These are phyloP conservation scores for Brachypodius melanocephalos DNA, from an alignment of 2,113 vertebrate species.

Conservation along the genomic window DNA sequence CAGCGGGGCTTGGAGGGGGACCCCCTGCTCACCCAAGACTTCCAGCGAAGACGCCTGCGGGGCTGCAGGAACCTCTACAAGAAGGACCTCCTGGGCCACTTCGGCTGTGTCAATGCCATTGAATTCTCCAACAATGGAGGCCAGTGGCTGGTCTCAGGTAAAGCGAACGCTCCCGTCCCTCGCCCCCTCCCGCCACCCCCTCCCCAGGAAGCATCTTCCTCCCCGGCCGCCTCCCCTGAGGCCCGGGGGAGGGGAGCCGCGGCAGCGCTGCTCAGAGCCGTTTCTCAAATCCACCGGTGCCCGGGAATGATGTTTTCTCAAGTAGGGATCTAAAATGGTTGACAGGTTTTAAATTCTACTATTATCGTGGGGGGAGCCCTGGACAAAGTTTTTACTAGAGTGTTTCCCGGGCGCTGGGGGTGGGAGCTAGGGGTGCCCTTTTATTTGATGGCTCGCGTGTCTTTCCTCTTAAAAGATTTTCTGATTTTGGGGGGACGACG, in stretches of 20 bases:
- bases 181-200: neutral
- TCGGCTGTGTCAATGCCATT: constrained; percentile 98
- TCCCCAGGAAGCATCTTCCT: neutral
- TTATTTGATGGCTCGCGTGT: neutral
- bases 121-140: constrained; percentile 99
- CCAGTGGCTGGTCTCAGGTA: constrained; percentile 97
- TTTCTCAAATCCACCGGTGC: neutral
- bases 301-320: constrained; percentile 10
- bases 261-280: constrained; percentile 9
- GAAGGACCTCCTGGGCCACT: constrained; percentile 95
- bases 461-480: neutral
- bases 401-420: neutral
- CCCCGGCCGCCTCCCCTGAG: neutral
- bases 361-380: neutral
- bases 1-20: constrained; percentile 87
- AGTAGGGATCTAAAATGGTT: constrained; percentile 76
- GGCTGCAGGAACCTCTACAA: constrained; percentile 94
- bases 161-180: constrained; percentile 52
- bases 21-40: constrained; percentile 91
- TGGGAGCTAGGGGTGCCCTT: neutral
- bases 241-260: constrained; percentile 31
- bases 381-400: constrained; percentile 43
- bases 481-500: neutral
- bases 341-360: constrained; percentile 71
- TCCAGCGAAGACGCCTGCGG: constrained; percentile 89